phyloP scores from a whole-genome alignment of 2,888 invertebrate genomes.

The Rhimphoctona megacephalus region DNA sequence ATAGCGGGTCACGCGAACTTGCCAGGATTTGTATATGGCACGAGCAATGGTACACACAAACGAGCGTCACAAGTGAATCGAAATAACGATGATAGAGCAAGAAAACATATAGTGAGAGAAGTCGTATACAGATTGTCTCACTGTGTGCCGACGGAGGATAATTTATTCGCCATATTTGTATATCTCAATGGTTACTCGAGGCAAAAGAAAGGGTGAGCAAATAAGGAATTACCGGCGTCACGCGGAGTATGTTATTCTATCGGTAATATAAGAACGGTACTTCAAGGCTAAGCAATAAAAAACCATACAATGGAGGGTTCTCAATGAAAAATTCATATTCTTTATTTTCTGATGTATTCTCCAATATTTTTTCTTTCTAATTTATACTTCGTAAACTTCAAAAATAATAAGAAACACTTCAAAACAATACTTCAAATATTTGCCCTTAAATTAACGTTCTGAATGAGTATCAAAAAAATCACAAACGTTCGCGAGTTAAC shows the following conservation, averaged over 20 bases:
- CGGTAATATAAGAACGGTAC: constrained; percentile 3
- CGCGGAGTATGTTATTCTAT: constrained; percentile 35
- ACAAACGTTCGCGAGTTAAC: background rate
- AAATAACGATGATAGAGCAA: constrained; percentile 33
- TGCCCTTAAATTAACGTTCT: background rate
- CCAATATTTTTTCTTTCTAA: background rate
- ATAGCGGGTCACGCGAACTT: constrained; percentile 68
- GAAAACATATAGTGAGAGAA: constrained; percentile 18
- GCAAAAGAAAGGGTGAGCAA: constrained; percentile 56
- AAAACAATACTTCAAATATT: background rate
- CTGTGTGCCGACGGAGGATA: constrained; percentile 32
- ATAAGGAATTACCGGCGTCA: constrained; percentile 44
- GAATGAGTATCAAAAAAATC: background rate
- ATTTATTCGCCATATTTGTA: constrained; percentile 63
- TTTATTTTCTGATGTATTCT: background rate
- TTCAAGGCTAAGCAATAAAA: background rate
- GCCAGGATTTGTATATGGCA: constrained; percentile 14
- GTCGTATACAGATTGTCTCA: constrained; percentile 40
- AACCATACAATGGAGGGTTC: background rate
- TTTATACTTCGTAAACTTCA: background rate
- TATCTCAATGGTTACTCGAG: constrained; percentile 55
- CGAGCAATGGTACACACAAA: constrained; percentile 6
- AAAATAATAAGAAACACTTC: background rate
- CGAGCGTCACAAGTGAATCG: constrained; percentile 27
- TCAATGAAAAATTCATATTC: background rate